Evolutionary conservation across 2,888 invertebrate species (phyloP).

Genomic region (Lochmaea crataegi): DNA sequence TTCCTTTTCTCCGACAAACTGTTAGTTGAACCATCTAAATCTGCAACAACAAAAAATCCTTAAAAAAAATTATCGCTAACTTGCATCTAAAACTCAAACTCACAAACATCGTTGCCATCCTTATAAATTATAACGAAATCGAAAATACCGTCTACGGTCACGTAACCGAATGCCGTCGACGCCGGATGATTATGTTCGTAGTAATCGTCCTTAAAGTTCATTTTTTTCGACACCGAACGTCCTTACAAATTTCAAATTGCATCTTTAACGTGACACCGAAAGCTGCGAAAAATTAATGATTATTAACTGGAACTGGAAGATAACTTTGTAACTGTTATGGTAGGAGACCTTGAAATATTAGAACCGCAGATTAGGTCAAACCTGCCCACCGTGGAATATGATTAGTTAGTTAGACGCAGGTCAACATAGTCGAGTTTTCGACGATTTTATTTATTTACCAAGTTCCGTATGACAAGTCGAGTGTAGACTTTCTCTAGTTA

Average conservation of each 20-base stretch:
- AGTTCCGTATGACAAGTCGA: neutral
- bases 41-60: conserved; percentile 57
- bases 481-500: neutral
- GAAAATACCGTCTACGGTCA: conserved; percentile 40
- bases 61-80: conserved; percentile 14
- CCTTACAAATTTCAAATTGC: neutral
- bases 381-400: neutral
- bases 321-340: neutral
- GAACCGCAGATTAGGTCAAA: neutral
- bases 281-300: neutral
- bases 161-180: conserved; percentile 43
- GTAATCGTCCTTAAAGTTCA: conserved; percentile 58
- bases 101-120: conserved; percentile 24
- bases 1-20: conserved; percentile 70
- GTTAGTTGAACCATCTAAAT: conserved; percentile 67
- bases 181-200: conserved; percentile 46
- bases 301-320: neutral
- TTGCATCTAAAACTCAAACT: conserved; percentile 39
- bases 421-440: neutral
- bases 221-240: conserved; percentile 30
- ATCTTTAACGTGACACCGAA: neutral
- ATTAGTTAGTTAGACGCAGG: neutral
- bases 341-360: conserved; percentile 2
- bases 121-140: conserved; percentile 51
- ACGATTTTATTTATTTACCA: neutral